phyloP scores from a whole-genome alignment of 2,113 vertebrate species.

The Benitochromis conjunctus region DNA sequence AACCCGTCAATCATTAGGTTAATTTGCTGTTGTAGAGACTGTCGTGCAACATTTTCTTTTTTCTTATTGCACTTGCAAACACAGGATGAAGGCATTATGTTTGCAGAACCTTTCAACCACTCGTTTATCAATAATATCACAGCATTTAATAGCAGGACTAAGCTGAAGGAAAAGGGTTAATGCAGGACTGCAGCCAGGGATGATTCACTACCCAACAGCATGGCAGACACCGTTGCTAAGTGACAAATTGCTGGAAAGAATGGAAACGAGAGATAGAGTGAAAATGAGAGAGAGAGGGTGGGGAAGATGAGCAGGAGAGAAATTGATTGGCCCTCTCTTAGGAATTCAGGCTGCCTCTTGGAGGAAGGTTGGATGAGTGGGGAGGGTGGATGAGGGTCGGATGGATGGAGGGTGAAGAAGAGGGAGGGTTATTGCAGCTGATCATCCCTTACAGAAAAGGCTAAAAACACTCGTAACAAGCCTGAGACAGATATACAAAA shows the following conservation, averaged over 20 bases:
- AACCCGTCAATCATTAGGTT: neutral
- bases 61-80: neutral
- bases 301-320: neutral
- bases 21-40: neutral
- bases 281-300: constrained; percentile 13
- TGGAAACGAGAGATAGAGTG: constrained; percentile 8
- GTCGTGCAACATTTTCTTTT: neutral
- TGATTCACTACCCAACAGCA: constrained; percentile 10
- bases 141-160: neutral
- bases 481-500: neutral
- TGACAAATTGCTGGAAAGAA: constrained; percentile 54
- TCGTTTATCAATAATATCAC: neutral
- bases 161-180: constrained; percentile 3
- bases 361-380: neutral
- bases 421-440: constrained; percentile 12
- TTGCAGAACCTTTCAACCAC: neutral
- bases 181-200: neutral
- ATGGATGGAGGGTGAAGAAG: neutral
- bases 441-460: constrained; percentile 12
- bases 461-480: neutral
- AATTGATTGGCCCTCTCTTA: constrained; percentile 34
- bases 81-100: neutral
- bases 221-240: constrained; percentile 60
- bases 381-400: neutral
- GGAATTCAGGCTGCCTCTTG: constrained; percentile 10